Base-by-base conservation (phyloP, 2,888 invertebrate genomes). In the Pseudanteris insignis region DNA sequence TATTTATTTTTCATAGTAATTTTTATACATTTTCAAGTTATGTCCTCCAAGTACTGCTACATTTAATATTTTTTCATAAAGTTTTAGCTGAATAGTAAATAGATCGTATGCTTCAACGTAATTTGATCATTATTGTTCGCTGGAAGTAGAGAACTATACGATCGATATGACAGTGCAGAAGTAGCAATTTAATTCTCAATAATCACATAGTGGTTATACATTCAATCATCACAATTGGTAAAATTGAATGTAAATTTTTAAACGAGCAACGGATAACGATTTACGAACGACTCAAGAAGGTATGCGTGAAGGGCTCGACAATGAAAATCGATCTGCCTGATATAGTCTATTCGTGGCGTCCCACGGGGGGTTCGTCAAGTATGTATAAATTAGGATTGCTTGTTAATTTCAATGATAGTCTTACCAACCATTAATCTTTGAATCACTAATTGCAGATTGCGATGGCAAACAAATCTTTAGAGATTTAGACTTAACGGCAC, bases 321-420 rank as follows among this genome's bases (percentile, higher is more conserved):
- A n/a, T n/a, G n/a, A 28, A 30, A 41, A 55, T 47, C 47, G 33
- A 47, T 36, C 8, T n/a, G 5, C n/a, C 18, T 48, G 18, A 41
- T 48, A 36, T 18, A 18, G 33, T 46, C 4, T 11, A 7, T n/a
- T 6, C 30, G 15, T 3, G 9, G 2, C 9, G 10, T 21, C 15
- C 33, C 18, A 18, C 8, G 7, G 18, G 46, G 36, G 51, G 24
- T 51, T 51, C 32, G 34, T 58, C 44, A 58, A 58, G 58, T 51
- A 58, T 44, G 40, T 46, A 51, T 51, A 58, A 50, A 58, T 58
- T 51, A 58, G 51, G 32, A 58, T 51, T 51, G 46, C 34, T 46
- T 44, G 58, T 40, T 58, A 51, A 58, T 51, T 58, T 58, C 50
- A 46, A 58, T 51, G 15, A 46, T 44, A 40, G 32, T 40, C 40